Evolutionary conservation across 2,113 vertebrate species (phyloP).

Genomic region (Hippocampus guttulatus): DNA sequence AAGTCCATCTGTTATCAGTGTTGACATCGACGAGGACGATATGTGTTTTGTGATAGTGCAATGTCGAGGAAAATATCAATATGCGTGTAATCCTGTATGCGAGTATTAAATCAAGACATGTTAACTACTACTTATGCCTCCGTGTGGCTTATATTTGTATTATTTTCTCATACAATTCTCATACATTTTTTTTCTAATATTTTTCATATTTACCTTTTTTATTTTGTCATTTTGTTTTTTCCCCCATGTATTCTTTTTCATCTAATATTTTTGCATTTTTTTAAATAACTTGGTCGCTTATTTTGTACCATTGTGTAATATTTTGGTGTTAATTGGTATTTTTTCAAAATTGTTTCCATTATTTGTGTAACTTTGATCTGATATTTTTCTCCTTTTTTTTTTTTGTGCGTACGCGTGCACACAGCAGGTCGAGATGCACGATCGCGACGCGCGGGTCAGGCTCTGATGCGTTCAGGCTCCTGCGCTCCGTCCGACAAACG

Average conservation of each 20-base stretch:
- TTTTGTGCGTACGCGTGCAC: neutral
- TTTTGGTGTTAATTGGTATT: no score
- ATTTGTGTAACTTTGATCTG: no score
- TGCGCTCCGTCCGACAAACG: constrained; percentile 50
- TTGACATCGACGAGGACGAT: neutral
- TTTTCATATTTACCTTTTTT: no score
- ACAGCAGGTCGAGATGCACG: neutral
- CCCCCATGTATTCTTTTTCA: no score
- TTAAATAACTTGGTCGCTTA: no score
- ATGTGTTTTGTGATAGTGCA: constrained; percentile 66
- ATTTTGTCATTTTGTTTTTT: no score
- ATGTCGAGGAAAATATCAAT: constrained; percentile 52
- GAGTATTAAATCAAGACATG: constrained; percentile 64
- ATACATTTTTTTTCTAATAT: no score
- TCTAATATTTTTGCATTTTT: no score
- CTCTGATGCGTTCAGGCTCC: constrained; percentile 70
- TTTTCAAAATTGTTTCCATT: no score
- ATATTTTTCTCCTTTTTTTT: no score
- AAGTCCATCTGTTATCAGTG: neutral
- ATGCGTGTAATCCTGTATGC: constrained; percentile 62
- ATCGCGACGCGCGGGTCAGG: constrained; percentile 8
- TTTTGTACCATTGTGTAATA: no score
- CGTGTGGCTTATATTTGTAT: neutral
- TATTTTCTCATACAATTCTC: no score
- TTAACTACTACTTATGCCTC: constrained; percentile 11